Base-by-base conservation (phyloP, 1,140 invertebrate species). In the Caenorhabditis briggsae region DNA sequence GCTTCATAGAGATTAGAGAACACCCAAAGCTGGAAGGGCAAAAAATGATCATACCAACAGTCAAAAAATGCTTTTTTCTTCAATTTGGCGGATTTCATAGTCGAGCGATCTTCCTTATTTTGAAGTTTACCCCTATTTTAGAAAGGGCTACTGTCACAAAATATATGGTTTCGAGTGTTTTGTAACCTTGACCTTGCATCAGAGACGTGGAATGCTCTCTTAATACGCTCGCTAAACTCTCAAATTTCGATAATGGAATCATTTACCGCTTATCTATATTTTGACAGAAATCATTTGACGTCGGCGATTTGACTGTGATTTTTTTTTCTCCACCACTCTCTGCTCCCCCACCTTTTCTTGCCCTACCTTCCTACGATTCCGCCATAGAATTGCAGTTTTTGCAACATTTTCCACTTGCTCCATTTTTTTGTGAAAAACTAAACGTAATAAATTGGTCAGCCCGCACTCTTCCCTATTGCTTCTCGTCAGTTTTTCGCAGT, bases 251-350 rank as follows among this genome's bases (percentile, higher is more conserved):
- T 78, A 78, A 78, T 78, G 46, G 46, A 78, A 78, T 78, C 70
- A 78, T 78, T 78, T 48, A 50, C 70, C 70, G 70, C 70, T 78
- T 78, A 78, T 78, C 70, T 78, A 78, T 78, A 78, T 78, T 78
- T 78, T 78, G 70, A 78, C 70, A 78, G 50, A 78, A 78, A 78
- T 78, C 70, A 78, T 78, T 78, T 78, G 70, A 78, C 70, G 70
- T 78, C 70, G 70, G 33, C 43, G 70, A 78, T 41, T 50, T 78
- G 43, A 78, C 43, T 78, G 43, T 78, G 46, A 50, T 78, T 53
- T 41, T 50, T 53, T n/a, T 33, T n/a, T n/a, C n/a, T 33, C 33
- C 33, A 33, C 33, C 33, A 33, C 33, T 33, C 33, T 33, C 33
- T 33, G 33, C 33, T 33, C 12, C 50, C 50, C 9, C 50, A 8